A percentile compares a stretch with the other conserved stretches of the same genome.
Evolutionary conservation across 2,113 vertebrate genomes (phyloP).

Genomic region (Hippocampus zosterae): DNA sequence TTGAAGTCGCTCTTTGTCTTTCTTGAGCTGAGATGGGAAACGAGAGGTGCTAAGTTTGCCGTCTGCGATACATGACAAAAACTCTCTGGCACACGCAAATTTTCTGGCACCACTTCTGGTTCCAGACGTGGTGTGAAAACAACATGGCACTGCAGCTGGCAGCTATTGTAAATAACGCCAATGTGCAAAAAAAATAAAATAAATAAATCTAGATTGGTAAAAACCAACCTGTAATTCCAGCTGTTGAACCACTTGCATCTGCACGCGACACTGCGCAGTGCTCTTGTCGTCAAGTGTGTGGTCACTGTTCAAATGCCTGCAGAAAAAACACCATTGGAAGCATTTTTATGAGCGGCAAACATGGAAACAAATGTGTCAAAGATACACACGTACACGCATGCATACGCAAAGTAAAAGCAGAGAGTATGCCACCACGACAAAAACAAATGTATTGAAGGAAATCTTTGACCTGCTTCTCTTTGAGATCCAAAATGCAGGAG

Average conservation of each 20-base stretch:
- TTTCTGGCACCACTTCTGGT: constrained; percentile 36
- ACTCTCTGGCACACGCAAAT: neutral
- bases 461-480: too few species aligned
- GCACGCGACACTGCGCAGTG: constrained; percentile 97
- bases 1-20: constrained; percentile 97
- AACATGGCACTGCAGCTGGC: constrained; percentile 10
- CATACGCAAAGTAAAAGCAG: too few species aligned
- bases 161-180: neutral
- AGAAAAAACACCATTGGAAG: constrained; percentile 25
- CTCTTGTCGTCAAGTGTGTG: constrained; percentile 98
- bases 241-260: constrained; percentile 99
- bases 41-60: constrained; percentile 31
- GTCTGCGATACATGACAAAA: neutral
- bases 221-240: constrained; percentile 90
- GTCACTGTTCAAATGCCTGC: constrained; percentile 97
- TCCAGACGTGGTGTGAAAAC: constrained; percentile 40
- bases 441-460: too few species aligned
- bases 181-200: neutral
- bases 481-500: too few species aligned
- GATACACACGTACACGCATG: too few species aligned
- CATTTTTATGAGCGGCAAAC: neutral
- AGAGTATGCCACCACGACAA: too few species aligned
- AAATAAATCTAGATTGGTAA: neutral
- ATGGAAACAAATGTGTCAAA: neutral
- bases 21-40: constrained; percentile 79